Evolutionary conservation across 2,888 invertebrate species (phyloP).

Genomic region (Smittia sp.): DNA sequence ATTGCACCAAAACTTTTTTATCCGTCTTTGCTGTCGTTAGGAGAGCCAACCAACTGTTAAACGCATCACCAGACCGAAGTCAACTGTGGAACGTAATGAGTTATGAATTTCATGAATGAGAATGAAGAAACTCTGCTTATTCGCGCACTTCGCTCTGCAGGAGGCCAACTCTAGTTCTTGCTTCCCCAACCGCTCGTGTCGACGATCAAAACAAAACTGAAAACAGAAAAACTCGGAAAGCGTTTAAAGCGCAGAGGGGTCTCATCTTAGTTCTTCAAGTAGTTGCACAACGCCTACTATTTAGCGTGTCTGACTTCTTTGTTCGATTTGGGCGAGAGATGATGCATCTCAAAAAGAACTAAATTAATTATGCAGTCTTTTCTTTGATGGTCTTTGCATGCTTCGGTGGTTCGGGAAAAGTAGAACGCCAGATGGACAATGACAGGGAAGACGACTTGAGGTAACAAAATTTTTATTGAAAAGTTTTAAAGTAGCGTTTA

Average conservation of each 20-base stretch:
- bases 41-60: background rate
- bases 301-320: too few relatives aligned
- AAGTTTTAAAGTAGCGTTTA: too few relatives aligned
- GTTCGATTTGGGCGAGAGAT: too few relatives aligned
- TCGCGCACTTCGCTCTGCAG: slow-evolving; percentile 1
- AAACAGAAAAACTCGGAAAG: slow-evolving; percentile 3
- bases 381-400: too few relatives aligned
- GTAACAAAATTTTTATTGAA: too few relatives aligned
- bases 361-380: too few relatives aligned
- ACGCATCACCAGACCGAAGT: background rate
- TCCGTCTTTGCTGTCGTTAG: background rate
- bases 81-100: slow-evolving; percentile 4
- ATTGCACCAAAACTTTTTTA: background rate
- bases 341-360: too few relatives aligned
- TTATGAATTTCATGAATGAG: slow-evolving; percentile 16
- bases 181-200: background rate
- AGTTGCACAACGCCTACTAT: too few relatives aligned
- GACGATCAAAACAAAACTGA: slow-evolving; percentile 17
- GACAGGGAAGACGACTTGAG: too few relatives aligned
- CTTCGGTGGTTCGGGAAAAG: too few relatives aligned
- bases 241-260: background rate
- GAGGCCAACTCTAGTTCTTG: background rate
- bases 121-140: background rate
- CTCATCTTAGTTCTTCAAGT: too few relatives aligned
- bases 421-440: too few relatives aligned